Conservation (phyloP, 2,113 vertebrate species). For the Chlorodrepanis virens region DNA sequence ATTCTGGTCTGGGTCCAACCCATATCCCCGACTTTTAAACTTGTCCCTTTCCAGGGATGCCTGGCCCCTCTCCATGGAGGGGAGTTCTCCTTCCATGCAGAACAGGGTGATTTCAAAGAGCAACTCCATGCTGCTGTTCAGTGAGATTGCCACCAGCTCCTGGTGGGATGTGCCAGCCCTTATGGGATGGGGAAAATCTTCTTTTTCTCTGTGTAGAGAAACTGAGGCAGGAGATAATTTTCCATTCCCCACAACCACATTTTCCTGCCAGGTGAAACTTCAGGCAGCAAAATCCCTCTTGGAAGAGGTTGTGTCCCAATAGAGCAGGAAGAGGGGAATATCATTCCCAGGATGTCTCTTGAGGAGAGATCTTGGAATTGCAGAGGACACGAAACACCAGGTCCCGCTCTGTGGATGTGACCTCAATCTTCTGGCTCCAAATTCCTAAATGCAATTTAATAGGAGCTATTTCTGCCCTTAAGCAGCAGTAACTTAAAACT, state of each 20-base stretch:
- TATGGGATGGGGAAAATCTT: accelerated
- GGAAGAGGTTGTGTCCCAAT: background rate
- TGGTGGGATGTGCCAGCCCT: background rate
- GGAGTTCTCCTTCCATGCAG: background rate
- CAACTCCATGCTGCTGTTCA: background rate
- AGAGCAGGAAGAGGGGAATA: background rate
- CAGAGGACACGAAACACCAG: background rate
- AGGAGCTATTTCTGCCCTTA: constrained; percentile 39
- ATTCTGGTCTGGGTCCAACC: background rate
- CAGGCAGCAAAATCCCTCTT: background rate
- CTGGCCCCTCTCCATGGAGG: background rate
- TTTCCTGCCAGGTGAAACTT: background rate
- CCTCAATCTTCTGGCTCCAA: constrained; percentile 27
- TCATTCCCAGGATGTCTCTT: background rate
- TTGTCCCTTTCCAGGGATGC: background rate
- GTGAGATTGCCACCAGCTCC: background rate
- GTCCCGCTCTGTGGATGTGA: background rate
- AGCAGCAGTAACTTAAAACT: background rate
- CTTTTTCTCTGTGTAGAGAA: background rate
- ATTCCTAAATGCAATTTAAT: constrained; percentile 7
- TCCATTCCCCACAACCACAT: accelerated
- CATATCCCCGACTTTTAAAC: background rate
- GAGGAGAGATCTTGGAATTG: background rate
- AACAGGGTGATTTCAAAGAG: background rate
- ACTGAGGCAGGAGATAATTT: background rate